These are phyloP conservation scores for Amorpha juglandis DNA, from an alignment of 2,888 invertebrate genomes.

Conservation along the genomic window DNA sequence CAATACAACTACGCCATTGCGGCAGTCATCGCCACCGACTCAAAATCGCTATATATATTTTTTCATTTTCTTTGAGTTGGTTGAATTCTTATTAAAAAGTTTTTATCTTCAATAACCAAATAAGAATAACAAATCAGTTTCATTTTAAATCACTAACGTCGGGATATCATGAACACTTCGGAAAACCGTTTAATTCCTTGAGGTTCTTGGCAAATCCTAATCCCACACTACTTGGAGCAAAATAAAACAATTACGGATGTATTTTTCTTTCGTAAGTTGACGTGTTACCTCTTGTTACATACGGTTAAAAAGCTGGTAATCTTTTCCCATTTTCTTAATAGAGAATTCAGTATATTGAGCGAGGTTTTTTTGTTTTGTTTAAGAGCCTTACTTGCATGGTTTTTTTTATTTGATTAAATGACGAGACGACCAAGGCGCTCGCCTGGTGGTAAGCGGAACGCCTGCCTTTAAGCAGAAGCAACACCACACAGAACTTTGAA, in stretches of 20 bases:
- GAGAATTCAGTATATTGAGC: not conserved
- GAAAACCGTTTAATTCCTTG: not conserved
- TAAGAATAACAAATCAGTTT: not conserved
- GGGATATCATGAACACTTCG: not conserved
- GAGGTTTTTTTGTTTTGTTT: not conserved
- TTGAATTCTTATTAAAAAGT: too few relatives aligned
- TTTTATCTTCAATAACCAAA: not conserved
- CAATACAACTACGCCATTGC: too few relatives aligned
- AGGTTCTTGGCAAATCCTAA: not conserved
- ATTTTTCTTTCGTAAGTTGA: conserved; percentile 12
- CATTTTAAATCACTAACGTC: not conserved
- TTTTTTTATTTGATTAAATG: too few relatives aligned
- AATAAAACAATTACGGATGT: conserved; percentile 9
- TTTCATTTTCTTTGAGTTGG: too few relatives aligned
- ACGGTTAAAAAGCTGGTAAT: not conserved
- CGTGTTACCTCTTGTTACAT: not conserved
- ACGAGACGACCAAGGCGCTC: too few relatives aligned
- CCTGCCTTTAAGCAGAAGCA: too few relatives aligned
- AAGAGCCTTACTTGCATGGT: not conserved
- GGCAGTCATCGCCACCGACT: too few relatives aligned
- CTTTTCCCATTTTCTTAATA: not conserved
- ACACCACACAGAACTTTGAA: too few relatives aligned
- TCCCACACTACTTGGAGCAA: not conserved
- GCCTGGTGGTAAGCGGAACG: too few relatives aligned
- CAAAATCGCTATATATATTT: too few relatives aligned